phyloP scores from a whole-genome alignment of 2,888 invertebrate genomes.

The Epsilonema sp. region DNA sequence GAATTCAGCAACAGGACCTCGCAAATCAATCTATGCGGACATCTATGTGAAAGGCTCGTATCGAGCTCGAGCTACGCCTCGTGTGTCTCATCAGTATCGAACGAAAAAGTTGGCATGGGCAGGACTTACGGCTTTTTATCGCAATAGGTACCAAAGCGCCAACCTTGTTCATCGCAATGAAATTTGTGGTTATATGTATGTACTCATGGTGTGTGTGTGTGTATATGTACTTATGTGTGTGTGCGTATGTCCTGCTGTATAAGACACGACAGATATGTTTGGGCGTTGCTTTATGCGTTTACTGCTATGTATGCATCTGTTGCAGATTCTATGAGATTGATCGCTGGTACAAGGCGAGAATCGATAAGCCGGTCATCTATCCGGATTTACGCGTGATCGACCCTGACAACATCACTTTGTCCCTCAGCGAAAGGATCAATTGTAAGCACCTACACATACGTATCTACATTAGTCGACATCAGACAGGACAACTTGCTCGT shows the following conservation, averaged over 20 bases:
- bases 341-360: conserved; percentile 28
- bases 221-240: too few relatives aligned
- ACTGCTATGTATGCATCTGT: too few relatives aligned
- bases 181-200: too few relatives aligned
- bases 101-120: neutral
- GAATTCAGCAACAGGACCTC: too few relatives aligned
- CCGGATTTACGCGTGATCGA: conserved; percentile 24
- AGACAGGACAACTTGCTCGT: too few relatives aligned
- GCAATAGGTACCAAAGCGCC: neutral
- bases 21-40: neutral
- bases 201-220: too few relatives aligned
- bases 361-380: conserved; percentile 20
- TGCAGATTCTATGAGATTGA: conserved; percentile 25
- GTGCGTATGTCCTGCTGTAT: too few relatives aligned
- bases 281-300: too few relatives aligned
- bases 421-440: conserved; percentile 13
- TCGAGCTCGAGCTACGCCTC: neutral
- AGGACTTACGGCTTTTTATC: neutral
- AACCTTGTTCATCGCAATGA: too few relatives aligned
- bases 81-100: neutral
- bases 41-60: neutral
- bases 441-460: neutral
- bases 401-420: conserved; percentile 15
- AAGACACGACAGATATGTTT: too few relatives aligned
- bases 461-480: too few relatives aligned